A percentile compares a stretch with the other conserved stretches of the same genome.
Conservation (phyloP, 2,797 vertebrate species). For the Sebastes alutus region DNA sequence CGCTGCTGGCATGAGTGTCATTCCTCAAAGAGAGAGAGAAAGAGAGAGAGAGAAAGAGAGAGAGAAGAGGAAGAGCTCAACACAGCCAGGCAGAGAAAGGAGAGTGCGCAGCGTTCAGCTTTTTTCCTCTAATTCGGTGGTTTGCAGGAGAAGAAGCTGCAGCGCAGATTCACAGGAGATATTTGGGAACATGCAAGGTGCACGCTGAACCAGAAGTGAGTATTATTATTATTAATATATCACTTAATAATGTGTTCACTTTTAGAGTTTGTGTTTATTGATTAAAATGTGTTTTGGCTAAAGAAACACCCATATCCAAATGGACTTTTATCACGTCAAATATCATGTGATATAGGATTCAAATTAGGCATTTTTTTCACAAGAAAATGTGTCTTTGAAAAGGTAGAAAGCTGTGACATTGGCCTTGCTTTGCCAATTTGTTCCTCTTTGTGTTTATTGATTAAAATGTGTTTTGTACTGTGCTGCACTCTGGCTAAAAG, state of each 20-base stretch:
- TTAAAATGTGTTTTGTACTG: background rate
- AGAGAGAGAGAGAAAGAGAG: slow-evolving; percentile 70
- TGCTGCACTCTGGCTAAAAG: background rate
- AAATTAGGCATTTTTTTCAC: background rate
- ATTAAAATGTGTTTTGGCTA: background rate
- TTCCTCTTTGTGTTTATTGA: background rate
- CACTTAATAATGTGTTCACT: background rate
- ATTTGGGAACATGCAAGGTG: slow-evolving; percentile 86
- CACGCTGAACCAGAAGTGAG: slow-evolving; percentile 87
- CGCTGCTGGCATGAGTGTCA: slow-evolving; percentile 99
- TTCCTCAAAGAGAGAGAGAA: slow-evolving; percentile 94
- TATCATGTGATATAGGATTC: background rate
- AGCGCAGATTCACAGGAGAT: slow-evolving; percentile 50
- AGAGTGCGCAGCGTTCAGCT: slow-evolving; percentile 36
- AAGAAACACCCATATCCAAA: background rate
- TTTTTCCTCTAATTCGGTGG: slow-evolving; percentile 44
- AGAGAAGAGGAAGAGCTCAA: slow-evolving; percentile 22
- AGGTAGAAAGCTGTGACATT: slow-evolving; percentile 49
- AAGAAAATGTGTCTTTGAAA: slow-evolving; percentile 37
- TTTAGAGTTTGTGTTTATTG: background rate
- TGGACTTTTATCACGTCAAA: background rate
- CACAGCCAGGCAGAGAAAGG: slow-evolving; percentile 78
- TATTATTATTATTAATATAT: background rate
- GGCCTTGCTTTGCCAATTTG: slow-evolving; percentile 44
- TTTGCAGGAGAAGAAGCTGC: slow-evolving; percentile 52